These are phyloP conservation scores for Oceanodroma tethys DNA, from an alignment of 2,113 vertebrate genomes.

Conservation along the genomic window DNA sequence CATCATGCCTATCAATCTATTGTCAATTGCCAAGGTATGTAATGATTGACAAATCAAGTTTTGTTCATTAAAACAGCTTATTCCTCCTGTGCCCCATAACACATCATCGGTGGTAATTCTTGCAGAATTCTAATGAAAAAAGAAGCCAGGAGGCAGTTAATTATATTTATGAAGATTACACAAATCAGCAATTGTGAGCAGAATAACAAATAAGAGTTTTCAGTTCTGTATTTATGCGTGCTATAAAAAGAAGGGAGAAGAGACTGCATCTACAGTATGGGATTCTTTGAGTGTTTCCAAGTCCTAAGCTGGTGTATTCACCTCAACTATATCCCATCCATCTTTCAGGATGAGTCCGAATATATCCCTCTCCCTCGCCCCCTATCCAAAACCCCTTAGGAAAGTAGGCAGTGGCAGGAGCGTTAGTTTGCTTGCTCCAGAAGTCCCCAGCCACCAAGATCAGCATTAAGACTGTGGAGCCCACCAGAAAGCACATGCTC, in stretches of 20 bases:
- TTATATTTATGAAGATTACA: neutral
- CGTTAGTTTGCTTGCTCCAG: neutral
- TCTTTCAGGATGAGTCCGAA: neutral
- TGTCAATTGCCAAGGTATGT: slow-evolving; percentile 18
- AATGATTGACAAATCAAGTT: slow-evolving; percentile 6
- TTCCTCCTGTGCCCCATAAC: neutral
- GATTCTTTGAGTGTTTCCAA: neutral
- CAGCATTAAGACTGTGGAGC: neutral
- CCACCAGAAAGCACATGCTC: neutral
- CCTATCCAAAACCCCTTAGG: neutral
- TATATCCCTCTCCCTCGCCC: neutral
- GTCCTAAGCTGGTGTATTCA: neutral
- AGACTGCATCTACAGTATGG: neutral
- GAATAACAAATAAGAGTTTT: neutral
- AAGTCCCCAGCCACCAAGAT: neutral
- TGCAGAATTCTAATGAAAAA: neutral
- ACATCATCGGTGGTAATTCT: neutral
- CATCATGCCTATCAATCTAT: neutral
- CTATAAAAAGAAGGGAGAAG: neutral
- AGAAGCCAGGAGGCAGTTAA: neutral
- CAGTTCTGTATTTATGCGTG: neutral
- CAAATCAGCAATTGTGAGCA: neutral
- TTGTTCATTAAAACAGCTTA: slow-evolving; percentile 1
- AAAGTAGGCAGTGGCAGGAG: neutral
- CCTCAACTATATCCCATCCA: neutral